These are phyloP conservation scores for Callionymus lyra DNA, from an alignment of 2,113 vertebrate genomes.

Conservation along the genomic window DNA sequence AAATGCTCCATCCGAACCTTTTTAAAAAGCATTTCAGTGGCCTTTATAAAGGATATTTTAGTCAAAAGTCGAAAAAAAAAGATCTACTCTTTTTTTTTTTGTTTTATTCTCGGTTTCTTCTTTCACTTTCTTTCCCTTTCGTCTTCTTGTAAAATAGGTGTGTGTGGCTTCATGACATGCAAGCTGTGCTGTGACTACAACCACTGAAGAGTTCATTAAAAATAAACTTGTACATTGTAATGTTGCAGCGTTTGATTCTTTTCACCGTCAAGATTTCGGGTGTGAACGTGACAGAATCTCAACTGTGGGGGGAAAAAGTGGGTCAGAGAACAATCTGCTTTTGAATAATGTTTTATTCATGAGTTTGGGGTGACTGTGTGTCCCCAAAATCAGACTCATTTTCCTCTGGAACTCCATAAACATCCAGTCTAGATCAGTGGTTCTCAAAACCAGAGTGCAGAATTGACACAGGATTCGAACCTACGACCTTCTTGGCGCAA, in stretches of 20 bases:
- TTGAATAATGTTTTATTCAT: too few relatives aligned
- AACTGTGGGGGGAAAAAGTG: too few relatives aligned
- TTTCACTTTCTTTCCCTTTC: conserved; percentile 25
- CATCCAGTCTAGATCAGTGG: too few relatives aligned
- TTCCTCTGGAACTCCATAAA: too few relatives aligned
- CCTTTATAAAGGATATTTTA: conserved; percentile 78
- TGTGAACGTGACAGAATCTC: too few relatives aligned
- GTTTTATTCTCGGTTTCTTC: conserved; percentile 24
- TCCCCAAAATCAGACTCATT: too few relatives aligned
- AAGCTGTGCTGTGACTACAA: conserved; percentile 83
- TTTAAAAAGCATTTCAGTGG: conserved; percentile 99
- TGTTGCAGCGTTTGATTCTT: conserved; percentile 76
- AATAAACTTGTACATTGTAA: conserved; percentile 98
- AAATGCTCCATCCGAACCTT: conserved; percentile 72
- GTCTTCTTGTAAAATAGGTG: conserved; percentile 72
- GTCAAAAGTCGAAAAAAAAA: conserved; percentile 34
- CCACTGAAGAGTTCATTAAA: conserved; percentile 96
- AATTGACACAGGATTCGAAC: too few relatives aligned
- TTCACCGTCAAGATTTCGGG: too few relatives aligned
- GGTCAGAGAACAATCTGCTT: too few relatives aligned
- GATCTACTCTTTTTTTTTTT: conserved; percentile 48
- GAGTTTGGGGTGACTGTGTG: too few relatives aligned
- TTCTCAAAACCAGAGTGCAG: too few relatives aligned
- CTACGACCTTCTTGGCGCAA: too few relatives aligned
- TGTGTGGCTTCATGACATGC: conserved; percentile 80